Conservation (phyloP, 23 tunicate genomes). For the Corella eumyota region DNA sequence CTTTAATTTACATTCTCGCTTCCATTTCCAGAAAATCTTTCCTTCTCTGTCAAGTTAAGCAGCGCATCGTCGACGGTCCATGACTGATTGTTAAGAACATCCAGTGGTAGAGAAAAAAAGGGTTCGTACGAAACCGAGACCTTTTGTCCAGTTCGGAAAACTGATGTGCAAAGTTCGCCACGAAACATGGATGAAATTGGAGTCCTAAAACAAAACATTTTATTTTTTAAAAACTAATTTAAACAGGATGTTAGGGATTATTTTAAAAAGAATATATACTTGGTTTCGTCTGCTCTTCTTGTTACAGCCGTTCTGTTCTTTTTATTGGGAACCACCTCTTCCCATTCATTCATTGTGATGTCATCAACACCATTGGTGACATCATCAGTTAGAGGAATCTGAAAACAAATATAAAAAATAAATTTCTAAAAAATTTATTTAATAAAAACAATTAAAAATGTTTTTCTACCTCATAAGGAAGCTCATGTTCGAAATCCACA, state of each 20-base stretch:
- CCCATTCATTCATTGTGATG: constrained; percentile 51
- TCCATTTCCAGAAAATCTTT: constrained; percentile 17
- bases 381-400: constrained; percentile 30
- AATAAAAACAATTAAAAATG: not conserved
- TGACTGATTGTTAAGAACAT: constrained; percentile 42
- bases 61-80: constrained; percentile 83
- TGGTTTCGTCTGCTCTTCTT: constrained; percentile 65
- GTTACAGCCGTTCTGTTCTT: constrained; percentile 71
- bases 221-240: too few relatives aligned
- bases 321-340: constrained; percentile 68
- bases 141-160: constrained; percentile 63
- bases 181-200: constrained; percentile 73
- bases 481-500: constrained; percentile 2
- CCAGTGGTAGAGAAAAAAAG: constrained; percentile 69
- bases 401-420: not conserved
- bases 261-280: too few relatives aligned
- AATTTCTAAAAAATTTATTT: not conserved
- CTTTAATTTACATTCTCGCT: too few relatives aligned
- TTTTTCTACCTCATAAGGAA: constrained; percentile 5
- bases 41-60: constrained; percentile 41
- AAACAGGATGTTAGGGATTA: too few relatives aligned
- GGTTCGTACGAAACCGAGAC: constrained; percentile 59
- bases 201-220: constrained; percentile 21
- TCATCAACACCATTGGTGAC: constrained; percentile 12
- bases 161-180: constrained; percentile 72